Evolutionary conservation across 2,888 invertebrate genomes (phyloP).

Genomic region (Perizoma flavofasciatum): DNA sequence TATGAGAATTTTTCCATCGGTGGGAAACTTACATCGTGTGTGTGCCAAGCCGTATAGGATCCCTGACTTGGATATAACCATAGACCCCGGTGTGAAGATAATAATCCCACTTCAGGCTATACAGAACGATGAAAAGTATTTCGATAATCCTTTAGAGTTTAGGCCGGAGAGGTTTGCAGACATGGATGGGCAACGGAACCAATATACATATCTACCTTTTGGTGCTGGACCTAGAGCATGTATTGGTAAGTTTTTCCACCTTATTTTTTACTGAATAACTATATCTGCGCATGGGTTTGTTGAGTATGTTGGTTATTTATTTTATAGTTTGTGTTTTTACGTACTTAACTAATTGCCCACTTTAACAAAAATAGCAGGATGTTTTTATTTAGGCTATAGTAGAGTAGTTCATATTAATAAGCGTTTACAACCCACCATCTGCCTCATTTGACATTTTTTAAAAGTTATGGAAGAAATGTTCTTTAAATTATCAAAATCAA

Average conservation of each 20-base stretch:
- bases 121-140: conserved; percentile 63
- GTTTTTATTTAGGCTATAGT: no score
- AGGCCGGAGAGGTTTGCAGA: conserved; percentile 56
- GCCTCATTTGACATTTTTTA: no score
- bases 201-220: conserved; percentile 60
- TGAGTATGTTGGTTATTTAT: no score
- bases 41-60: conserved; percentile 55
- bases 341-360: no score
- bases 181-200: conserved; percentile 37
- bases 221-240: conserved; percentile 65
- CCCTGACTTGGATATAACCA: conserved; percentile 50
- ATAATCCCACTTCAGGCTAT: conserved; percentile 61
- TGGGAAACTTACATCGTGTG: conserved; percentile 55
- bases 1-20: conserved; percentile 59
- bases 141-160: conserved; percentile 56
- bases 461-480: no score
- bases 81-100: conserved; percentile 63
- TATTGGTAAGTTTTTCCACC: conserved; percentile 54
- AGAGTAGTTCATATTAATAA: no score
- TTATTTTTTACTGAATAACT: conserved; percentile 2
- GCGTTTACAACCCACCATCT: no score
- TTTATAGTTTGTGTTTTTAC: no score
- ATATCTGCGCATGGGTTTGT: no score
- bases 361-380: no score
- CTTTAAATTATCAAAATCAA: no score